Conservation (phyloP, 2,888 invertebrate species). For the Nemurella pictetii region DNA sequence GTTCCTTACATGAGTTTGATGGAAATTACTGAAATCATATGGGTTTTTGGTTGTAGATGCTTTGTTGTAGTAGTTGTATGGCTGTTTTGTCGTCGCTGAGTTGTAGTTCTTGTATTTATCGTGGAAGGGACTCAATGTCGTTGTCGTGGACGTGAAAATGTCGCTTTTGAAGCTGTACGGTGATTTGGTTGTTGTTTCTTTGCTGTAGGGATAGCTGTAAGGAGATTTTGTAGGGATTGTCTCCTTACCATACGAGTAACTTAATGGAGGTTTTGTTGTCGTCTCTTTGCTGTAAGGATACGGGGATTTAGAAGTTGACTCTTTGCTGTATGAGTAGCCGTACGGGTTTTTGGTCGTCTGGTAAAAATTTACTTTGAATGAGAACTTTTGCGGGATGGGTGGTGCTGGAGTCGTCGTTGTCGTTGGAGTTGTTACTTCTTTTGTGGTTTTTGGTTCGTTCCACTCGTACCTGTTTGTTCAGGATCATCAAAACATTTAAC, state of each 20-base stretch:
- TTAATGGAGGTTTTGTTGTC: constrained; percentile 48
- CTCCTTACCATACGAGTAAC: constrained; percentile 42
- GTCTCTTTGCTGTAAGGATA: constrained; percentile 43
- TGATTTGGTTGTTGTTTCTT: constrained; percentile 17
- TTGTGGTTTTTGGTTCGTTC: constrained; percentile 3
- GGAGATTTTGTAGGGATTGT: constrained; percentile 45
- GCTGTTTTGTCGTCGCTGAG: constrained; percentile 19
- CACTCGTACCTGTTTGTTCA: not conserved
- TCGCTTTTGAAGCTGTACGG: constrained; percentile 46
- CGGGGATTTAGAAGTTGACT: constrained; percentile 47
- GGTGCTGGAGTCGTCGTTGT: constrained; percentile 41
- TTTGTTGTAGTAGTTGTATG: constrained; percentile 26
- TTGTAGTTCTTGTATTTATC: constrained; percentile 33
- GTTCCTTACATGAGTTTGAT: constrained; percentile 5
- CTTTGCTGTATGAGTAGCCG: constrained; percentile 12
- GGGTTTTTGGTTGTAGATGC: constrained; percentile 58
- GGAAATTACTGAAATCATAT: constrained; percentile 53
- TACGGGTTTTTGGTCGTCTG: constrained; percentile 49
- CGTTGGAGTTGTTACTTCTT: constrained; percentile 35
- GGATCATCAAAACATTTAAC: constrained; percentile 7
- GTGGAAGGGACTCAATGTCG: constrained; percentile 43
- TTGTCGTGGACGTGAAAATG: constrained; percentile 45
- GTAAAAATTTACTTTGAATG: constrained; percentile 48
- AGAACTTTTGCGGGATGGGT: constrained; percentile 46
- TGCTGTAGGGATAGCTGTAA: constrained; percentile 45